Percentiles rank a stretch among this genome's conserved stretches.
These are phyloP conservation scores for Artemia franciscana DNA, from an alignment of 1,140 invertebrate species.

Conservation along the genomic window DNA sequence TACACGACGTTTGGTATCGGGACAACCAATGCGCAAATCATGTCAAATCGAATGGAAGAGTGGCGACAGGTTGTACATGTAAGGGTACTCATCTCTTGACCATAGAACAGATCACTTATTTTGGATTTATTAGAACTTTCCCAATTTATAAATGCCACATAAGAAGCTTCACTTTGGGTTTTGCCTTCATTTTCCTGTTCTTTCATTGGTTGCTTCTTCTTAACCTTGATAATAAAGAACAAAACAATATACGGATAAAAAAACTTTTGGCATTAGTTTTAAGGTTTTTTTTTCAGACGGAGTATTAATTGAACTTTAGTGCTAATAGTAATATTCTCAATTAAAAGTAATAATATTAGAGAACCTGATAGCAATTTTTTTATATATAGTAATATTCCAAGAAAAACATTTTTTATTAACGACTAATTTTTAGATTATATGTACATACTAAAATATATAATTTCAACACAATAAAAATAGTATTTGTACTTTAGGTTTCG, in stretches of 20 bases:
- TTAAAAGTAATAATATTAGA: slow-evolving; percentile 2
- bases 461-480: too few relatives aligned
- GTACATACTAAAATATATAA: too few relatives aligned
- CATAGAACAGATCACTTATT: slow-evolving; percentile 59
- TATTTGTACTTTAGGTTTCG: too few relatives aligned
- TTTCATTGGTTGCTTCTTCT: slow-evolving; percentile 19
- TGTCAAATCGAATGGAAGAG: slow-evolving; percentile 61
- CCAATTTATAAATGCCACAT: slow-evolving; percentile 50
- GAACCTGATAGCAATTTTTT: not conserved
- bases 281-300: not conserved
- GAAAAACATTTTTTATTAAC: too few relatives aligned
- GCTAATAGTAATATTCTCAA: slow-evolving; percentile 1
- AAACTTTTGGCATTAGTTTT: not conserved
- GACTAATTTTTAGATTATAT: too few relatives aligned
- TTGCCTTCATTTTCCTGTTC: slow-evolving; percentile 24
- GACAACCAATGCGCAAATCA: slow-evolving; percentile 66
- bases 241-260: slow-evolving; percentile 8
- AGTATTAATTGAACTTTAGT: slow-evolving; percentile 2
- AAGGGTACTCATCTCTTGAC: slow-evolving; percentile 61
- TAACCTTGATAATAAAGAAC: slow-evolving; percentile 15
- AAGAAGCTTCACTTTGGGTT: slow-evolving; percentile 23
- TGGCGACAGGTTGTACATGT: slow-evolving; percentile 46
- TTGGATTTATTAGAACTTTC: slow-evolving; percentile 44
- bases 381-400: too few relatives aligned
- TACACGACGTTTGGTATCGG: slow-evolving; percentile 38